A percentile compares a stretch with the other conserved stretches of the same genome.
phyloP scores from a whole-genome alignment of 2,888 invertebrate species.

The Toxonevra muliebris region DNA sequence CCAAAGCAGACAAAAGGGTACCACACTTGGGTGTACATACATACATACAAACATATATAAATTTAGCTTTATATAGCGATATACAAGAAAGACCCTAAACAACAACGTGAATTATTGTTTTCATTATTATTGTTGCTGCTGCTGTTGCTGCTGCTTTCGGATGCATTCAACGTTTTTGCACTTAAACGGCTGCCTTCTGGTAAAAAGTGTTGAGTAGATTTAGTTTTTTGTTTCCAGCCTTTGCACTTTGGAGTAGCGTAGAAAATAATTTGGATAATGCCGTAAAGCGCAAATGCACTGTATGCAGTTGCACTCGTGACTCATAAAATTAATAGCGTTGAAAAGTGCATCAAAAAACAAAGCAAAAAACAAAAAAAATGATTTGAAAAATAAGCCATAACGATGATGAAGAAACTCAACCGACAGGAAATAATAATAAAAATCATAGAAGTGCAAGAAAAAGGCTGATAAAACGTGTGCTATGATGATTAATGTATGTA shows the following conservation, averaged over 20 bases:
- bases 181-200: not conserved
- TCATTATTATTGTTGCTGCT: not conserved
- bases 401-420: no score
- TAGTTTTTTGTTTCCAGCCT: conserved; percentile 18
- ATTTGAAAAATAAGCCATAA: no score
- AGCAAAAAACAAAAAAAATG: no score
- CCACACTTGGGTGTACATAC: not conserved
- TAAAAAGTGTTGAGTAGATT: no score
- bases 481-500: no score
- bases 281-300: no score
- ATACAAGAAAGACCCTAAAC: conserved; percentile 14
- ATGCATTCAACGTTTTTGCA: not conserved
- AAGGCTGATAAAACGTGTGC: no score
- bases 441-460: no score
- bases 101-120: conserved; percentile 12
- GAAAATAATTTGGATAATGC: conserved; percentile 14
- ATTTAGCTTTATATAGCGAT: not conserved
- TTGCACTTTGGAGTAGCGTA: conserved; percentile 10
- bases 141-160: not conserved
- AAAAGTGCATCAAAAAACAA: conserved; percentile 21
- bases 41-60: not conserved
- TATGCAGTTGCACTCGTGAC: conserved; percentile 43
- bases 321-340: conserved; percentile 45
- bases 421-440: no score
- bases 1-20: conserved; percentile 23